Base-by-base conservation (phyloP, 2,888 invertebrate genomes). In the Frankliniella fusca region DNA sequence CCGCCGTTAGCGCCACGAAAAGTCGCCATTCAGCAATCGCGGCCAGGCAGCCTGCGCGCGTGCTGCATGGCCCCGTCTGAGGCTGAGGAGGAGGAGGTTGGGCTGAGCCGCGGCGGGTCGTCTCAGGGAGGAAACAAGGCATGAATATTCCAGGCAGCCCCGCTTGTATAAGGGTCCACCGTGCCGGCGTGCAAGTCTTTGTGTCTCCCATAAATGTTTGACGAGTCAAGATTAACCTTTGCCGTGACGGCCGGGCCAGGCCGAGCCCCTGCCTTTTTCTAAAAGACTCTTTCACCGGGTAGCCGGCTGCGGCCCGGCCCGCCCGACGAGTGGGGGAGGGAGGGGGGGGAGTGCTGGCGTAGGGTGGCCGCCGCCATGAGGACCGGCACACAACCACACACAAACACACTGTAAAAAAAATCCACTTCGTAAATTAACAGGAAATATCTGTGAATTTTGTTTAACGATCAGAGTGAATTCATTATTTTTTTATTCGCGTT, bases 141-240 rank as follows among this genome's bases (percentile, higher is more conserved):
- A 76, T 76, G 70, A 76, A 76, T 76, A 76, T 76, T 76, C 70
- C 70, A 76, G 27, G 8, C 11, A 23, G 27, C 70, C 70, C 27
- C 61, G 15, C 61, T 61, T 38, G 38, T 38, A 38, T 38, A 38
- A 38, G 38, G 38, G 38, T 38, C 38, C 38, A 38, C 38, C 38
- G 38, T 38, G 38, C 38, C 38, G 38, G 38, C 38, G 38, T 38
- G 38, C 70, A 76, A 76, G 70, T 76, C 70, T 27, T 76, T 76
- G 70, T 76, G 70, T 23, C 27, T 27, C 18, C 23, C 70, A 76
- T 76, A 27, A 76, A 76, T 76, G 70, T 76, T 76, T 76, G 70
- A 76, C 70, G 70, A 76, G 70, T 23, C 27, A 12, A 76, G 70
- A 76, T 76, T 76, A 76, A 76, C 27, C 70, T 9, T 23, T 23